Evolutionary conservation across 2,797 vertebrate genomes (phyloP).

Genomic region (Lateolabrax maculatus): DNA sequence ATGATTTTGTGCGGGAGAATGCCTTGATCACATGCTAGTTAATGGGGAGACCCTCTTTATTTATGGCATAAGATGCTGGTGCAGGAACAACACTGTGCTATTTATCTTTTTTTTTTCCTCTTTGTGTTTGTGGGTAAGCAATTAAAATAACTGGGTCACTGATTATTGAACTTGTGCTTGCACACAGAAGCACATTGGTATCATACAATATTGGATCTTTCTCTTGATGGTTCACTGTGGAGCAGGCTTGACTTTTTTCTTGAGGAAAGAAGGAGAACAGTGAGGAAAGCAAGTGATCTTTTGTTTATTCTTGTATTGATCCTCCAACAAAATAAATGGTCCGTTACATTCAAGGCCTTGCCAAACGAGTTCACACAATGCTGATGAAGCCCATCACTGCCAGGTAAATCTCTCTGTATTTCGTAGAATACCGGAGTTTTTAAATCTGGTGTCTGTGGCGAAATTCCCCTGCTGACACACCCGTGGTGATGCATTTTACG

Average conservation of each 20-base stretch:
- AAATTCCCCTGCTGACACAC: too few relatives aligned
- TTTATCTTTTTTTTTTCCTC: constrained; percentile 77
- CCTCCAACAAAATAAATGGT: constrained; percentile 53
- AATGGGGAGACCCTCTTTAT: constrained; percentile 79
- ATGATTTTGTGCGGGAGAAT: constrained; percentile 80
- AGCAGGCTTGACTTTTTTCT: constrained; percentile 56
- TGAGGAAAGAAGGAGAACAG: constrained; percentile 50
- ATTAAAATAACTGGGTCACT: constrained; percentile 89
- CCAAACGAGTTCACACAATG: too few relatives aligned
- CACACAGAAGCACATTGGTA: constrained; percentile 67
- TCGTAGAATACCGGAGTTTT: too few relatives aligned
- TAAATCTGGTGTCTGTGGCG: too few relatives aligned
- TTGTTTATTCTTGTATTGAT: constrained; percentile 66
- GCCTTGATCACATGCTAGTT: constrained; percentile 84
- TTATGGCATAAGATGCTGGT: constrained; percentile 73
- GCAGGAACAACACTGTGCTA: constrained; percentile 80
- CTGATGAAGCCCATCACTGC: too few relatives aligned
- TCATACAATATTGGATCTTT: constrained; percentile 75
- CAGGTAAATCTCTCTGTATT: too few relatives aligned
- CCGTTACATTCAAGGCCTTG: too few relatives aligned
- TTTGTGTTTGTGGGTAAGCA: constrained; percentile 85
- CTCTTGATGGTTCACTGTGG: constrained; percentile 61
- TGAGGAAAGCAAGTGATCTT: constrained; percentile 54
- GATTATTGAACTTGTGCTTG: constrained; percentile 80
- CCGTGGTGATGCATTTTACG: too few relatives aligned